These are phyloP conservation scores for Hemistola chrysoprasaria DNA, from an alignment of 2,888 invertebrate genomes.

Conservation along the genomic window DNA sequence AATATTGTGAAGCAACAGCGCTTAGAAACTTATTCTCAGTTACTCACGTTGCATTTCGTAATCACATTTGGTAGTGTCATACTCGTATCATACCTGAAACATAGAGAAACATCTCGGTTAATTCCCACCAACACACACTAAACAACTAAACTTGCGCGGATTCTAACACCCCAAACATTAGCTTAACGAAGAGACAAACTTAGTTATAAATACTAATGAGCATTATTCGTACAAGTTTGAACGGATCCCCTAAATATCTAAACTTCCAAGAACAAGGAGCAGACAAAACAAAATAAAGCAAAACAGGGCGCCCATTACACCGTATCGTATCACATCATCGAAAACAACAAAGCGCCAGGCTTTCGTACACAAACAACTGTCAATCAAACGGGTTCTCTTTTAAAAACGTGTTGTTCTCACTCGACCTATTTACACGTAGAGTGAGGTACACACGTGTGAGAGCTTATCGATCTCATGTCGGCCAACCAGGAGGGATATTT, in stretches of 20 bases:
- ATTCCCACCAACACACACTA: slow-evolving; percentile 1
- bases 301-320: slow-evolving; percentile 21
- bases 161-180: slow-evolving; percentile 5
- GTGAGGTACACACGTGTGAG: slow-evolving; percentile 14
- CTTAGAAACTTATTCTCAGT: too few species aligned
- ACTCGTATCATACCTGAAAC: slow-evolving; percentile 13
- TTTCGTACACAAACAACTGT: slow-evolving; percentile 28
- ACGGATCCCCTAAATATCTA: slow-evolving; percentile 15
- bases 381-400: slow-evolving; percentile 30
- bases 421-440: slow-evolving; percentile 28
- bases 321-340: slow-evolving; percentile 19
- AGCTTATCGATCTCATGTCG: slow-evolving; percentile 38
- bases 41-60: too few species aligned
- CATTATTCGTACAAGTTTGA: slow-evolving; percentile 10
- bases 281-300: slow-evolving; percentile 14
- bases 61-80: too few species aligned
- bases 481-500: slow-evolving; percentile 34
- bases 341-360: slow-evolving; percentile 12
- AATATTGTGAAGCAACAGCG: too few species aligned
- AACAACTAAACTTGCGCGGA: slow-evolving; percentile 6
- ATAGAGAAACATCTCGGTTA: slow-evolving; percentile 10
- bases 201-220: slow-evolving; percentile 16
- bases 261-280: slow-evolving; percentile 7
- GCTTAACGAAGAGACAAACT: slow-evolving; percentile 7
- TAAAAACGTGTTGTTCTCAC: slow-evolving; percentile 29